Evolutionary conservation across 2,888 invertebrate species (phyloP).

Genomic region (Caenorhabditis macrosperma): DNA sequence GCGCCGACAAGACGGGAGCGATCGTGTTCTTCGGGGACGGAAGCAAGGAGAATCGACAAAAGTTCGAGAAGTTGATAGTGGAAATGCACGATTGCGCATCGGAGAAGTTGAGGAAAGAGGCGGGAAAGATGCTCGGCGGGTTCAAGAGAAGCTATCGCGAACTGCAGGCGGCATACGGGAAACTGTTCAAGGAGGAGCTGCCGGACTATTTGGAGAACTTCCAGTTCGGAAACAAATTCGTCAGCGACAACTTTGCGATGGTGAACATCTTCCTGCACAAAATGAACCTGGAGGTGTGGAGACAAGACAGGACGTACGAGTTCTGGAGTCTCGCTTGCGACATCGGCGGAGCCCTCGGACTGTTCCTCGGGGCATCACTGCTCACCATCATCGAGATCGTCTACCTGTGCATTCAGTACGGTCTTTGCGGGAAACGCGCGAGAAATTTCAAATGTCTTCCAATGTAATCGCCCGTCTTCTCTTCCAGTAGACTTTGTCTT

Average conservation of each 20-base stretch:
- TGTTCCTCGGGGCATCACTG: conserved; percentile 77
- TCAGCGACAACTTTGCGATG: conserved; percentile 79
- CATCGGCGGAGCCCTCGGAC: conserved; percentile 78
- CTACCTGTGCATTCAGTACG: conserved; percentile 71
- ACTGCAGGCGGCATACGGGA: conserved; percentile 71
- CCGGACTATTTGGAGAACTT: conserved; percentile 78
- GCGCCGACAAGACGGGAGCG: conserved; percentile 74
- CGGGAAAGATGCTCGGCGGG: conserved; percentile 65
- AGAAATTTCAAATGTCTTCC: conserved; percentile 54
- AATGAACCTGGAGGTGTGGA: conserved; percentile 79
- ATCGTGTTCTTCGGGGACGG: conserved; percentile 75
- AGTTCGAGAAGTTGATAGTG: conserved; percentile 69
- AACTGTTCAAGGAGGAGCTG: conserved; percentile 77
- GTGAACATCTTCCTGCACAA: conserved; percentile 79
- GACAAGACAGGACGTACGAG: conserved; percentile 76
- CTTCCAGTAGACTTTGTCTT: neutral
- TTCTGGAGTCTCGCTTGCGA: conserved; percentile 79
- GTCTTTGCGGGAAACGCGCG: conserved; percentile 58
- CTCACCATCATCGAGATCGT: conserved; percentile 78
- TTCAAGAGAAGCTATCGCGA: conserved; percentile 62
- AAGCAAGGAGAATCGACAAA: conserved; percentile 56
- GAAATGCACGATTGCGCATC: conserved; percentile 76
- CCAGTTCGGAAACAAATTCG: conserved; percentile 77
- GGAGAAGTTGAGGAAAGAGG: conserved; percentile 70
- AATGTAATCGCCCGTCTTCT: conserved; percentile 14